phyloP scores from a whole-genome alignment of 2,797 vertebrate genomes.

The Ctenopoma multispine region DNA sequence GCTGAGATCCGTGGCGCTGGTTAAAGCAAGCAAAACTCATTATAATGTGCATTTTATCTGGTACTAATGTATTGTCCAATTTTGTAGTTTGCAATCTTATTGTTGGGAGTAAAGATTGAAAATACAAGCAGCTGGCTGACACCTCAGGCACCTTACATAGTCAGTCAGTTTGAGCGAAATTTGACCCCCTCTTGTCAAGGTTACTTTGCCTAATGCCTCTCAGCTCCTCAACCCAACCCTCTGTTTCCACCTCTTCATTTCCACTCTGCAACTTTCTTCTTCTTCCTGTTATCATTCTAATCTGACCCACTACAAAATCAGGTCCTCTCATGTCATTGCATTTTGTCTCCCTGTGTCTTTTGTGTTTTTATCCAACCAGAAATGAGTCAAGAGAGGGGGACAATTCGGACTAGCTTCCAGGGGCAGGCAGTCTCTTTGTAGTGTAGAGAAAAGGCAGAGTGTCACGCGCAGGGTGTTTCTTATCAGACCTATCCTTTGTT shows the following conservation, averaged over 20 bases:
- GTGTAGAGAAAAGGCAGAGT: slow-evolving; percentile 56
- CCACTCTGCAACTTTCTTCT: slow-evolving; percentile 26
- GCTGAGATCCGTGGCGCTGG: slow-evolving; percentile 21
- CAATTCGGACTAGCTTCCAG: slow-evolving; percentile 43
- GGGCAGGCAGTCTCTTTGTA: slow-evolving; percentile 62
- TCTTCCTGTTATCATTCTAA: slow-evolving; percentile 31
- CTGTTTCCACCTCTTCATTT: slow-evolving; percentile 20
- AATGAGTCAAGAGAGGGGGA: slow-evolving; percentile 53
- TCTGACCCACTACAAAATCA: slow-evolving; percentile 40
- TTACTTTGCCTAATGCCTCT: slow-evolving; percentile 38
- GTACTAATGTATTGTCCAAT: slow-evolving; percentile 6
- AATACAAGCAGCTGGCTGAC: slow-evolving; percentile 21
- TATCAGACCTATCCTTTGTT: slow-evolving; percentile 76
- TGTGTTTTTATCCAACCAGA: slow-evolving; percentile 37
- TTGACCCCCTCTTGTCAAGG: slow-evolving; percentile 34
- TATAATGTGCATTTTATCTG: slow-evolving; percentile 22
- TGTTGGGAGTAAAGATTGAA: background rate
- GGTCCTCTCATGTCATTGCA: slow-evolving; percentile 9
- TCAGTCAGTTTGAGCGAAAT: slow-evolving; percentile 30
- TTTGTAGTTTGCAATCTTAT: slow-evolving; percentile 11
- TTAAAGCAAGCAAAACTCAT: slow-evolving; percentile 15
- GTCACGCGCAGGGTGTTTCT: slow-evolving; percentile 64
- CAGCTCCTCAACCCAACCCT: slow-evolving; percentile 19
- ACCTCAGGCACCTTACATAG: slow-evolving; percentile 1
- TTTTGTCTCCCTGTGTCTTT: slow-evolving; percentile 33